Base-by-base conservation (phyloP, 2,113 vertebrate genomes). In the Psittacula cyanocephala region DNA sequence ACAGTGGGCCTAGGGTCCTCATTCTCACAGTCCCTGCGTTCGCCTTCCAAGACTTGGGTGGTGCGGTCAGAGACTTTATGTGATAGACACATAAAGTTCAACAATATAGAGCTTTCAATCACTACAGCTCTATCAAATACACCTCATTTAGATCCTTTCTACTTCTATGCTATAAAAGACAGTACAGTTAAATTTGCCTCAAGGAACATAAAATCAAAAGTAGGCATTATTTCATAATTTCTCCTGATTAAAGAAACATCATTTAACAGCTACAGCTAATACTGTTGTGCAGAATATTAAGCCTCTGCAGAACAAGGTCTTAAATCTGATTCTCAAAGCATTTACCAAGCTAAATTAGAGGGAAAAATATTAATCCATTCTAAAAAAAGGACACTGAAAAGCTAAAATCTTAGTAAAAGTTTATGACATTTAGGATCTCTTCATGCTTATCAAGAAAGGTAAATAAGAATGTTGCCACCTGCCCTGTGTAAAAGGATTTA, bases 251-350 rank as follows among this genome's bases (percentile, higher is more conserved):
- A 86, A 89, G 53, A 47, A 86, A 92, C 18, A 49, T 52, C 23
- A 52, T 41, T 79, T 94, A 97, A 88, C 83, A 91, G 76, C 71
- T 91, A 49, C 59, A 94, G 74, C 75, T 82, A 86, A 91, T 91
- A 77, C 24, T 43, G 64, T 28, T 68, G 17, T 17, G 35, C 25
- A 65, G 44, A 72, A 52, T 53, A 88, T 44, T 49, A 80, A 53
- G n/a, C 12, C 8, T 44, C 22, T 63, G 64, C 23, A 88, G 71
- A 93, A 59, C 55, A 81, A 67, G 25, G 59, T 74, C 81, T 90
- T 77, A 81, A 82, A 80, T 63, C 17, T 41, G 35, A 88, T 31
- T 39, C 17, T 39, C 68, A 93, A 74, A 90, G 60, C 23, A 74
- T 18, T 91, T 84, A 81, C 14, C 83, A 39, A 9, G 10, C 25